Evolutionary conservation across 2,888 invertebrate species (phyloP).

Genomic region (Pheosia tremula): DNA sequence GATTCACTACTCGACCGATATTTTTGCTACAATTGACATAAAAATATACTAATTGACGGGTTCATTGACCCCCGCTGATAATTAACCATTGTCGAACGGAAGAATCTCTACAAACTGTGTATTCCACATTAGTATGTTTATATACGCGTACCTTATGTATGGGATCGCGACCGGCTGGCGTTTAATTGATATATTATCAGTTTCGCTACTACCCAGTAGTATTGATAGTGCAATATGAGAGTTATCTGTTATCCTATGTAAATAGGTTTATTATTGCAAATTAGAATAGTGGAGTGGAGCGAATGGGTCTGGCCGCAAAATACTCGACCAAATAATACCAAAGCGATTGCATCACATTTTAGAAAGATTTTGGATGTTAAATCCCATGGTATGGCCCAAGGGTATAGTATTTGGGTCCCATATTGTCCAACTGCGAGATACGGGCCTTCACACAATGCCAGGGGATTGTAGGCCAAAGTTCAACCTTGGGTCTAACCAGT

Average conservation of each 20-base stretch:
- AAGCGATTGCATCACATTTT: neutral
- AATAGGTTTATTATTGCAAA: slow-evolving; percentile 9
- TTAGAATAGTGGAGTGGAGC: slow-evolving; percentile 10
- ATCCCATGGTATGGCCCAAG: too few species aligned
- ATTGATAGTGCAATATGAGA: slow-evolving; percentile 13
- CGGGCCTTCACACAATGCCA: too few species aligned
- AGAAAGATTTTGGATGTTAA: too few species aligned
- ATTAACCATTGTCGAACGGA: slow-evolving; percentile 31
- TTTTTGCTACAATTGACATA: slow-evolving; percentile 2
- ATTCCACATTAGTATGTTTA: slow-evolving; percentile 4
- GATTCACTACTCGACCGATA: neutral
- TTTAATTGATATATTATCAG: slow-evolving; percentile 48
- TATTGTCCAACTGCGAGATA: too few species aligned
- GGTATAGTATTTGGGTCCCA: too few species aligned
- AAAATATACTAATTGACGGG: slow-evolving; percentile 11
- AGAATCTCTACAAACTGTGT: slow-evolving; percentile 34
- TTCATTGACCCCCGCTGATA: slow-evolving; percentile 41
- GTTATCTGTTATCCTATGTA: slow-evolving; percentile 21
- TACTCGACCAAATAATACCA: neutral
- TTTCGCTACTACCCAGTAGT: slow-evolving; percentile 16
- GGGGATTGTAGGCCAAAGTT: too few species aligned
- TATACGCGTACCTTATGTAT: slow-evolving; percentile 5
- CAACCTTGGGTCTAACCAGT: too few species aligned
- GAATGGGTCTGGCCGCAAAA: neutral
- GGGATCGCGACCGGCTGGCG: slow-evolving; percentile 15